phyloP scores from a whole-genome alignment of 1,140 invertebrate genomes.

The Drosophila sechellia region DNA sequence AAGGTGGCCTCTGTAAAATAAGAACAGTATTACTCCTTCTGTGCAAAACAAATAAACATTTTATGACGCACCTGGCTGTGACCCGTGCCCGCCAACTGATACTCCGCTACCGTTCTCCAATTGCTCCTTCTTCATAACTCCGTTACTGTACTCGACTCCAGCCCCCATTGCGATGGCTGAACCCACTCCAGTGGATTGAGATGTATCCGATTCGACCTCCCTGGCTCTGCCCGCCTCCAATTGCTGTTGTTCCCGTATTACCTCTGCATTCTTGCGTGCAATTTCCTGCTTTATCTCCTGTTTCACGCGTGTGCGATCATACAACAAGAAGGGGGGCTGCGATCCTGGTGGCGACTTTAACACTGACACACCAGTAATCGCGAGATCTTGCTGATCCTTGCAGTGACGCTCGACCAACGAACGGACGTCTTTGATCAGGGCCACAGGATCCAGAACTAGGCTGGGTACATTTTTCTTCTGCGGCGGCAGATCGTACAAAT shows the following conservation, averaged over 20 bases:
- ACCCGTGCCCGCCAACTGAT: slow-evolving; percentile 4
- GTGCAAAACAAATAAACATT: neutral
- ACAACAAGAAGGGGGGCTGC: slow-evolving; percentile 52
- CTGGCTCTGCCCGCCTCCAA: slow-evolving; percentile 61
- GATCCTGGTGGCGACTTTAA: slow-evolving; percentile 83
- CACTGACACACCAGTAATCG: slow-evolving; percentile 92
- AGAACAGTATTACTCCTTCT: neutral
- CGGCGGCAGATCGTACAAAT: slow-evolving; percentile 93
- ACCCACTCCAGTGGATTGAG: slow-evolving; percentile 23
- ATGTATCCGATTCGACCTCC: slow-evolving; percentile 58
- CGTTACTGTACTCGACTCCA: slow-evolving; percentile 68
- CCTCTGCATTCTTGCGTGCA: slow-evolving; percentile 74
- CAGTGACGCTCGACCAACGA: slow-evolving; percentile 94
- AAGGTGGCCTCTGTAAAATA: slow-evolving; percentile 64
- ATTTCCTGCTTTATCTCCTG: slow-evolving; percentile 83
- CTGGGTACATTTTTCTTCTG: slow-evolving; percentile 97
- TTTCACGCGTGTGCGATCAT: slow-evolving; percentile 74
- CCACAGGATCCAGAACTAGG: slow-evolving; percentile 94
- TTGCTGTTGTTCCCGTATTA: slow-evolving; percentile 78
- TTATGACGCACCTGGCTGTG: slow-evolving; percentile 54
- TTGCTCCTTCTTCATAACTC: slow-evolving; percentile 71
- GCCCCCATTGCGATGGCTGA: slow-evolving; percentile 18
- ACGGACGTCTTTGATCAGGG: slow-evolving; percentile 94
- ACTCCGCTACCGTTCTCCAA: slow-evolving; percentile 58
- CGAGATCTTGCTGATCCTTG: slow-evolving; percentile 92